phyloP scores from a whole-genome alignment of 2,888 invertebrate species.

The Hermaeophaga mercurialis region DNA sequence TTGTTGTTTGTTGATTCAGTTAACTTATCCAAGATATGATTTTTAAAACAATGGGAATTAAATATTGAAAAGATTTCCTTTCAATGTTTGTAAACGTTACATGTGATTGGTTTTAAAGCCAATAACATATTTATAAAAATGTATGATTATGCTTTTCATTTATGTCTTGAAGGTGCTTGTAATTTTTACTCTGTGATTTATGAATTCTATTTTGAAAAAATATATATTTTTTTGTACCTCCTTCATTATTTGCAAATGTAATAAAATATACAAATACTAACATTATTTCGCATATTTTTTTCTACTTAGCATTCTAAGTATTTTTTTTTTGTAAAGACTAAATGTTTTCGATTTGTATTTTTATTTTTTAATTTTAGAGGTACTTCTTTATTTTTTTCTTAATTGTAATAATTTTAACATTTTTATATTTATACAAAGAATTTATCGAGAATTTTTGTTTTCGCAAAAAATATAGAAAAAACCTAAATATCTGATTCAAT shows the following conservation, averaged over 20 bases:
- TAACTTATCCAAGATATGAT: too few species aligned
- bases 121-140: too few species aligned
- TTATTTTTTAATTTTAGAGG: slow-evolving; percentile 25
- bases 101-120: too few species aligned
- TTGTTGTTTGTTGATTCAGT: too few species aligned
- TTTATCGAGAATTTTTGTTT: slow-evolving; percentile 2
- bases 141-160: too few species aligned
- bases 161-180: too few species aligned
- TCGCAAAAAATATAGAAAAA: too few species aligned
- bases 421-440: slow-evolving; percentile 34
- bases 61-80: too few species aligned
- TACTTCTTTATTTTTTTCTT: slow-evolving; percentile 33
- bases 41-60: too few species aligned
- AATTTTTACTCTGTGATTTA: not conserved
- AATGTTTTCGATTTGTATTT: slow-evolving; percentile 31
- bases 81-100: too few species aligned
- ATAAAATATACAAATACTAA: slow-evolving; percentile 45
- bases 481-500: too few species aligned
- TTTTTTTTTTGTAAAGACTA: slow-evolving; percentile 22
- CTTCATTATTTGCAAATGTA: slow-evolving; percentile 41
- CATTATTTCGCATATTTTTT: slow-evolving; percentile 34
- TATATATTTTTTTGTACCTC: slow-evolving; percentile 42
- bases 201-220: slow-evolving; percentile 31
- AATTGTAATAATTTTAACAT: slow-evolving; percentile 34
- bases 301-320: slow-evolving; percentile 31